Percentiles rank a stretch among this genome's conserved stretches.
These are phyloP conservation scores for Thymelicus lineola DNA, from an alignment of 2,888 invertebrate genomes.

Conservation along the genomic window DNA sequence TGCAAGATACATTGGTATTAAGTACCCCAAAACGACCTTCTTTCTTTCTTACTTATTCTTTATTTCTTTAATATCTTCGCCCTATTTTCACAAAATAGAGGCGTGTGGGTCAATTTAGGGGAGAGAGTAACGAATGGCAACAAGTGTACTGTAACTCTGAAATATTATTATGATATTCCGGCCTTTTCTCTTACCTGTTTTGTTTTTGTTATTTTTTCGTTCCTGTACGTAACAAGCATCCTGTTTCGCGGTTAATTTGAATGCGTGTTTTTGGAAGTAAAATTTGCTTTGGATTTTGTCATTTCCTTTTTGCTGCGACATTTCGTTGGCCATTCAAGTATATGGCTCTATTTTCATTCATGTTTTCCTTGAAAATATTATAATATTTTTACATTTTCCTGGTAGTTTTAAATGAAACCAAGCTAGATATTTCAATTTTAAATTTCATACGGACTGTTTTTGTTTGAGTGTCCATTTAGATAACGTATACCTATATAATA, in stretches of 20 bases:
- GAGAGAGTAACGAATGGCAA: constrained; percentile 53
- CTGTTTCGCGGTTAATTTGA: constrained; percentile 77
- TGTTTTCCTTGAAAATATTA: constrained; percentile 26
- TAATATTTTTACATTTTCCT: constrained; percentile 23
- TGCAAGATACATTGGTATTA: too few species aligned
- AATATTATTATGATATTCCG: constrained; percentile 70
- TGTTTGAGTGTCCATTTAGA: not conserved
- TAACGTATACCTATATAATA: too few species aligned
- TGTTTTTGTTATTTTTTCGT: constrained; percentile 65
- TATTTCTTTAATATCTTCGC: not conserved
- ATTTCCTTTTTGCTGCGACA: constrained; percentile 50
- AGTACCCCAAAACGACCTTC: too few species aligned
- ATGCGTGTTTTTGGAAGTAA: constrained; percentile 72
- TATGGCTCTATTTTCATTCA: constrained; percentile 20
- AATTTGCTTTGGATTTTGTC: constrained; percentile 64
- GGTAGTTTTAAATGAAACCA: constrained; percentile 1
- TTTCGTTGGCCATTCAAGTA: constrained; percentile 40
- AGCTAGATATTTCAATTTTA: not conserved
- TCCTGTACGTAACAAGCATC: constrained; percentile 72
- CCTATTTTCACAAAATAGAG: constrained; percentile 28
- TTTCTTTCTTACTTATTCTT: not conserved
- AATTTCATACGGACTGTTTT: not conserved
- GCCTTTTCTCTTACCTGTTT: constrained; percentile 65
- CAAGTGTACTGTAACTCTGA: constrained; percentile 63
- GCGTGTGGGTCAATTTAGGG: constrained; percentile 45